phyloP scores from a whole-genome alignment of 2,888 invertebrate species.

The Cylindroiulus punctatus region DNA sequence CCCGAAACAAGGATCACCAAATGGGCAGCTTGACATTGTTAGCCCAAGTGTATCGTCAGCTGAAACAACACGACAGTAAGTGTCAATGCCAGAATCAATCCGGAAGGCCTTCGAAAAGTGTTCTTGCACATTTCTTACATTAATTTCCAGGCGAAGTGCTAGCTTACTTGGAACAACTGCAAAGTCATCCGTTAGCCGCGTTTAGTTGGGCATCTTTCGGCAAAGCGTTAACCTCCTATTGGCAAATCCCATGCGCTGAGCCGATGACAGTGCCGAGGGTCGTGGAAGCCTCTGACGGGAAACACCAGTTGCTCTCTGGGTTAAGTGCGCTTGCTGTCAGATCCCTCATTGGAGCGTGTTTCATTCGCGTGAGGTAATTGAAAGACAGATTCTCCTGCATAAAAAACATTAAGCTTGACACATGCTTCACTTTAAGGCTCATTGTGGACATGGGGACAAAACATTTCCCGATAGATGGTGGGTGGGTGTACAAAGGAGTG shows the following conservation, averaged over 20 bases:
- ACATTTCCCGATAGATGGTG: background rate
- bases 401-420: too few species aligned
- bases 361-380: background rate
- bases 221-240: background rate
- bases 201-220: background rate
- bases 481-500: background rate
- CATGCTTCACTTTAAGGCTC: background rate
- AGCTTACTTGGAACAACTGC: background rate
- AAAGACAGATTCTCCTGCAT: too few species aligned
- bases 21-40: background rate
- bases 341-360: background rate
- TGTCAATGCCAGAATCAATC: background rate
- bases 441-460: background rate
- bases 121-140: background rate
- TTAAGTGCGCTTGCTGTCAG: background rate
- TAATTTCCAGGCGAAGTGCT: background rate
- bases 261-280: background rate
- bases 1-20: background rate
- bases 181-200: background rate
- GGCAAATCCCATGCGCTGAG: background rate
- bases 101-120: too few species aligned
- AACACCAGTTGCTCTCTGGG: background rate
- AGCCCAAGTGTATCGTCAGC: background rate
- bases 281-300: background rate
- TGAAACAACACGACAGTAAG: background rate